Evolutionary conservation across 2,113 vertebrate genomes (phyloP).

Genomic region (Vombatus ursinus): DNA sequence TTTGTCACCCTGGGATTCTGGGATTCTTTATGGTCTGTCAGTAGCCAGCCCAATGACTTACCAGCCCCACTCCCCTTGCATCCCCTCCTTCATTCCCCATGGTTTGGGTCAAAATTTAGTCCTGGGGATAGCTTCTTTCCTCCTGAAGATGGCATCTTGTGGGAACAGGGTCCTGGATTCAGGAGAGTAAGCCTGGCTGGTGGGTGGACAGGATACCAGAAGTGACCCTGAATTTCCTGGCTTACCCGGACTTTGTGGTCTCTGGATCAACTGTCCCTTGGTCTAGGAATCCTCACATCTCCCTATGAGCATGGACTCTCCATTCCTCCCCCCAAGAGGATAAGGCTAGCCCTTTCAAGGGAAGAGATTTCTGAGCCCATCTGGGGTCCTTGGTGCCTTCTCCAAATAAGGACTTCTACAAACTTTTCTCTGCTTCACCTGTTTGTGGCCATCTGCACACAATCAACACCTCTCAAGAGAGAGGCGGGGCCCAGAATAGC

Average conservation of each 20-base stretch:
- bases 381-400: no score
- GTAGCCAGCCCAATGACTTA: no score
- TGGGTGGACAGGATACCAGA: no score
- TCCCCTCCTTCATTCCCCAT: no score
- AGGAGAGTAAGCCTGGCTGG: neutral
- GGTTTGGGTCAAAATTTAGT: neutral
- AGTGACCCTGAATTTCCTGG: no score
- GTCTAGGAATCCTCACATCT: neutral
- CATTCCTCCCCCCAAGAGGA: no score
- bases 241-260: no score
- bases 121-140: neutral
- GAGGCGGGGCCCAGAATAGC: conserved; percentile 59
- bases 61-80: no score
- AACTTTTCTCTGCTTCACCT: conserved; percentile 18
- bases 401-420: conserved; percentile 35
- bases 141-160: neutral
- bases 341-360: no score
- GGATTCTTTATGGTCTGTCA: neutral
- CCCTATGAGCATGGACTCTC: neutral
- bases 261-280: neutral
- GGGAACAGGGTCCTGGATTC: no score
- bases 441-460: conserved; percentile 68
- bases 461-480: conserved; percentile 76
- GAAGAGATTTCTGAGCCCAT: neutral
- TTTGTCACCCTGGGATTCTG: no score